Conservation (phyloP, 1,140 invertebrate genomes). For the Pollicipes pollicipes region DNA sequence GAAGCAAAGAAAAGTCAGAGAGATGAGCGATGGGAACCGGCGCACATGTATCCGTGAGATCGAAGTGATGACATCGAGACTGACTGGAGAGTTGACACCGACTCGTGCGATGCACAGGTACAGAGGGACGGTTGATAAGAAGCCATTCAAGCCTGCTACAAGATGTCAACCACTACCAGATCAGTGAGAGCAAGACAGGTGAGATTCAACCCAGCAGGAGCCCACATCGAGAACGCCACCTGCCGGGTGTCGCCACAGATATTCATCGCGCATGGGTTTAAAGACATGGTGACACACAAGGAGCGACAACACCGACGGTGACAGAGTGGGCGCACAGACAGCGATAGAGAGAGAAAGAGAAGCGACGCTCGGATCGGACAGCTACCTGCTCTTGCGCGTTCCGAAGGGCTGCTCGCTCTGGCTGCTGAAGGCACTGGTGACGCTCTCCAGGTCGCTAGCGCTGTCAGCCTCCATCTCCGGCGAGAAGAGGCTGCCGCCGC, state of each 20-base stretch:
- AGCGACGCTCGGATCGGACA: background rate
- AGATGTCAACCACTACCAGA: background rate
- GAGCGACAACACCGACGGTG: background rate
- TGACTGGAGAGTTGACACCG: background rate
- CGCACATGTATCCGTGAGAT: background rate
- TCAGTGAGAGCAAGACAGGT: background rate
- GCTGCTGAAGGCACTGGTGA: conserved; percentile 69
- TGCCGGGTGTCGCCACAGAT: too few species aligned
- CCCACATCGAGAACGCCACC: background rate
- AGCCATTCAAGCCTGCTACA: background rate
- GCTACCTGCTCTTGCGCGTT: conserved; percentile 44
- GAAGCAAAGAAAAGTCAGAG: background rate
- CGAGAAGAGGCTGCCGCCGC: background rate
- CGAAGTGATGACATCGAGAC: background rate
- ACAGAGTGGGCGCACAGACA: background rate
- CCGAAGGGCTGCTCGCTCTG: conserved; percentile 69
- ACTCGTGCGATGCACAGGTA: background rate
- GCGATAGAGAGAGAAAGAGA: background rate
- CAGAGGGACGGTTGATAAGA: background rate
- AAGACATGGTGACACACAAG: background rate
- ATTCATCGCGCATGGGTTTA: background rate
- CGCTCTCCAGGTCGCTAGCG: conserved; percentile 76
- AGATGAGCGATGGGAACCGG: background rate
- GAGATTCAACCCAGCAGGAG: background rate
- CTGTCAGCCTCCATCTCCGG: conserved; percentile 12